A percentile compares a stretch with the other conserved stretches of the same genome.
Evolutionary conservation across 2,888 invertebrate species (phyloP).

Genomic region (Chirona hameri): DNA sequence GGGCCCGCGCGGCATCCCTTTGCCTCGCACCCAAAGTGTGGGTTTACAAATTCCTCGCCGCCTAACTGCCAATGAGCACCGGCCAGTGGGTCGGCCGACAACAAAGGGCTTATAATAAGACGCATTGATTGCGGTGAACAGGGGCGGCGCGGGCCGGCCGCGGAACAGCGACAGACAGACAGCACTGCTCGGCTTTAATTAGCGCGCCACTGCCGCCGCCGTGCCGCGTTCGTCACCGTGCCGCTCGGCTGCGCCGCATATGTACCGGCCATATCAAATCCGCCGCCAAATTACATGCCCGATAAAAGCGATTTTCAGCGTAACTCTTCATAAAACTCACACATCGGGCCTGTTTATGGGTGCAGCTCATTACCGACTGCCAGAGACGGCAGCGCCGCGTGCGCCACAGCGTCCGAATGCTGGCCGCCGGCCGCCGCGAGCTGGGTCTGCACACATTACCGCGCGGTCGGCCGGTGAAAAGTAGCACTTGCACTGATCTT

Average conservation of each 20-base stretch:
- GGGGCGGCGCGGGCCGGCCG: not conserved
- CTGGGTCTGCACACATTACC: not conserved
- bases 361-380: not conserved
- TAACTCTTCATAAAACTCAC: slow-evolving; percentile 7
- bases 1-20: slow-evolving; percentile 6
- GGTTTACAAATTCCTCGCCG: slow-evolving; percentile 27
- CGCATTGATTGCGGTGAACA: slow-evolving; percentile 25
- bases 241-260: not conserved
- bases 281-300: not conserved
- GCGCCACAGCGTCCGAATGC: no score
- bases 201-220: no score
- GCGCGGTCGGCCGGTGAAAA: not conserved
- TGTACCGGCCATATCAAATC: not conserved
- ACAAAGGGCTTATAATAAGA: slow-evolving; percentile 23
- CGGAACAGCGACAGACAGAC: not conserved
- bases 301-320: not conserved
- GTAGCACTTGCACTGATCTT: not conserved
- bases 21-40: slow-evolving; percentile 26
- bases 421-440: not conserved
- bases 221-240: no score
- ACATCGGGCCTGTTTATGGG: not conserved
- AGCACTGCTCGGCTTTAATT: not conserved
- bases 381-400: not conserved
- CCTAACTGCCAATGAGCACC: slow-evolving; percentile 9
- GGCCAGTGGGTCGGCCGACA: not conserved